These are phyloP conservation scores for Zosterops japonicus DNA, from an alignment of 2,113 vertebrate genomes.

Conservation along the genomic window DNA sequence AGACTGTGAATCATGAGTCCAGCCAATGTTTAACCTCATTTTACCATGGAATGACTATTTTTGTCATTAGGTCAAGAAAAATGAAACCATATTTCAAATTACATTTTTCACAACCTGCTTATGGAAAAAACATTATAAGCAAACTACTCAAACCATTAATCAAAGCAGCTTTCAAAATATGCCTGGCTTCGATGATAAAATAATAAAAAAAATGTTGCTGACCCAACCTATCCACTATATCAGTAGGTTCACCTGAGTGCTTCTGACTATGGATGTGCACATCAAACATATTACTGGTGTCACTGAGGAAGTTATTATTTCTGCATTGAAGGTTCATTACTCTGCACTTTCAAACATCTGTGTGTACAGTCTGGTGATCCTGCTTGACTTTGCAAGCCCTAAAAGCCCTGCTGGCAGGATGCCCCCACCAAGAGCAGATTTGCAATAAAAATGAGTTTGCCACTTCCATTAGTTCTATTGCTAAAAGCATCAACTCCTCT, in stretches of 20 bases:
- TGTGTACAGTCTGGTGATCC: fast-evolving
- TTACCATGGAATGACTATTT: neutral
- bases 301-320: neutral
- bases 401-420: neutral
- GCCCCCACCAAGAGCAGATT: neutral
- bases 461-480: neutral
- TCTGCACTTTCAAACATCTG: neutral
- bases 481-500: neutral
- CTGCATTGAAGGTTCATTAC: neutral
- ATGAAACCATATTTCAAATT: neutral
- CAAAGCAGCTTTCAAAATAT: neutral
- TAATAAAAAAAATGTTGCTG: neutral
- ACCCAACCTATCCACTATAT: neutral
- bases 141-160: neutral
- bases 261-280: neutral
- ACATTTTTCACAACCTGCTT: neutral
- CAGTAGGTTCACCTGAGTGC: neutral
- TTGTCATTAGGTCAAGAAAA: neutral
- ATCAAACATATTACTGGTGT: neutral
- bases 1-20: neutral
- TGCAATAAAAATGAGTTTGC: neutral
- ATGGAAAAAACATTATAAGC: neutral
- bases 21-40: neutral
- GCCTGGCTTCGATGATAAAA: neutral
- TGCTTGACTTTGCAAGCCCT: neutral